Percentiles rank a stretch among this genome's conserved stretches.
Evolutionary conservation across 1,140 invertebrate genomes (phyloP).

Genomic region (Cyclargus thomasi): DNA sequence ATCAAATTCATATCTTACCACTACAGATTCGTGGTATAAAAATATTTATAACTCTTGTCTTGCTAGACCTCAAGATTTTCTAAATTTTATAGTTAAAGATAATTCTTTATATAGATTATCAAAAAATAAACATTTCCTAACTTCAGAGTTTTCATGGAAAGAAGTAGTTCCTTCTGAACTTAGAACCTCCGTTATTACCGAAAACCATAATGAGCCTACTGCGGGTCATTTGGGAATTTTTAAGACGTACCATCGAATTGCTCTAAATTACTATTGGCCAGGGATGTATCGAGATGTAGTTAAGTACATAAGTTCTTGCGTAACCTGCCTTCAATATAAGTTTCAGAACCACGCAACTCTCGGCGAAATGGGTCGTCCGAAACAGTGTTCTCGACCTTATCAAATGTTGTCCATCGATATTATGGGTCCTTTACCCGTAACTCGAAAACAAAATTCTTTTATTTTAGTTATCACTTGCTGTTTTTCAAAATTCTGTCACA

Average conservation of each 20-base stretch:
- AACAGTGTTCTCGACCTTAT: conserved; percentile 35
- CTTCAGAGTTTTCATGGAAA: conserved; percentile 35
- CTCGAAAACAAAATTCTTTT: conserved; percentile 40
- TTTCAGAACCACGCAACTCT: conserved; percentile 30
- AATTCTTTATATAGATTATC: conserved; percentile 23
- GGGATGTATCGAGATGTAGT: conserved; percentile 27
- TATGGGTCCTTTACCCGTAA: conserved; percentile 56
- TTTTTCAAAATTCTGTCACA: conserved; percentile 48
- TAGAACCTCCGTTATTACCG: conserved; percentile 16
- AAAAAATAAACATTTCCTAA: conserved; percentile 26
- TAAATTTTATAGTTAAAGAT: conserved; percentile 29
- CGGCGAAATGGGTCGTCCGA: conserved; percentile 44
- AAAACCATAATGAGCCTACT: conserved; percentile 35
- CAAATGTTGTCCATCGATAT: conserved; percentile 52
- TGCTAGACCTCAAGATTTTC: conserved; percentile 9
- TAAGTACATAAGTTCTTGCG: conserved; percentile 31
- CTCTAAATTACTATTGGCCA: conserved; percentile 28
- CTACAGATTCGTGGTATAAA: conserved; percentile 30
- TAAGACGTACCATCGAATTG: conserved; percentile 39
- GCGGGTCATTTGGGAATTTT: conserved; percentile 47
- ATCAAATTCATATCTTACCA: background rate
- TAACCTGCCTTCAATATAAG: conserved; percentile 39
- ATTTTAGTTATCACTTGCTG: conserved; percentile 55
- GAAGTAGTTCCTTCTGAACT: conserved; percentile 23
- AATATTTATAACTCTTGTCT: conserved; percentile 29